phyloP scores from a whole-genome alignment of 2,888 invertebrate species.

The Magallana nippona region DNA sequence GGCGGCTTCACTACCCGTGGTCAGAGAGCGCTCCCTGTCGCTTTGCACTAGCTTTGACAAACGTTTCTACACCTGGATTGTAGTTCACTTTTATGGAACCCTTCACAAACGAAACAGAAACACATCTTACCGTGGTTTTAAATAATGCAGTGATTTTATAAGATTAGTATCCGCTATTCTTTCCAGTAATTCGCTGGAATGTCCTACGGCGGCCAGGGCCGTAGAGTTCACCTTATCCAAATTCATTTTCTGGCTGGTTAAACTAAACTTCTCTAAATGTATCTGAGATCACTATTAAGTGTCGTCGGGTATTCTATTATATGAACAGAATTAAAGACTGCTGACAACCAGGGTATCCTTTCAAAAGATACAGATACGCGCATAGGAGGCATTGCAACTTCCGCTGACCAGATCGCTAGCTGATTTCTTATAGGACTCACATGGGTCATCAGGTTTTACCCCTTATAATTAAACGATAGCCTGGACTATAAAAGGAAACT shows the following conservation, averaged over 20 bases:
- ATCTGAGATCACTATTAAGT: conserved; percentile 30
- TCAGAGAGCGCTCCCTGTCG: neutral
- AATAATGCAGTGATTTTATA: conserved; percentile 22
- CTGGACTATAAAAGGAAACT: neutral
- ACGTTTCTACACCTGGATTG: conserved; percentile 16
- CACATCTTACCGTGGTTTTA: conserved; percentile 33
- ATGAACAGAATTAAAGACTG: conserved; percentile 27
- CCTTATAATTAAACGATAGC: neutral
- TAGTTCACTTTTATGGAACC: neutral
- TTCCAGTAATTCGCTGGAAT: conserved; percentile 25
- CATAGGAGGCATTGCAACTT: neutral
- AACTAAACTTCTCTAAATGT: conserved; percentile 32
- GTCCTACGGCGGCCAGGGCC: conserved; percentile 1
- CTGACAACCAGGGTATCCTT: neutral
- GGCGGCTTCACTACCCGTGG: neutral
- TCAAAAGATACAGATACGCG: conserved; percentile 23
- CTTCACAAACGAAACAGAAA: conserved; percentile 31
- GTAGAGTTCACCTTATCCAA: conserved; percentile 33
- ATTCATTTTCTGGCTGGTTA: conserved; percentile 32
- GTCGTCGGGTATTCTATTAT: conserved; percentile 22
- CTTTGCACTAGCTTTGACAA: conserved; percentile 21
- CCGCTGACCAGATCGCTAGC: conserved; percentile 1
- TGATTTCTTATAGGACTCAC: neutral
- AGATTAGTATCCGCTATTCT: conserved; percentile 14
- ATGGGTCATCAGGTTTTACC: conserved; percentile 20